These are phyloP conservation scores for Holcopasites calliopsidis DNA, from an alignment of 1,140 invertebrate genomes.

Conservation along the genomic window DNA sequence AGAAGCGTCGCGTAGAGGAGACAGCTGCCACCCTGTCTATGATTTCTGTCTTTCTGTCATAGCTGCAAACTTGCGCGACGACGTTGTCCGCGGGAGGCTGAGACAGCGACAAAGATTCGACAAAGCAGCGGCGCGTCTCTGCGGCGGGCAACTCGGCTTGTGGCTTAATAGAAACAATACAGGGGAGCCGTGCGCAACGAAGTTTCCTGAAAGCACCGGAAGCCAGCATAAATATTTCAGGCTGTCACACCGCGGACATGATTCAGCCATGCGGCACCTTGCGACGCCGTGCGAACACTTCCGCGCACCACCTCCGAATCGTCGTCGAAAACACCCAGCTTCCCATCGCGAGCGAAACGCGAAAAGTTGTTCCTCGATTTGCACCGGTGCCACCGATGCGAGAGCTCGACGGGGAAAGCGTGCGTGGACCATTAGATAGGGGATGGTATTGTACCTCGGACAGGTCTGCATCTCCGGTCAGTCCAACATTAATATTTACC, in stretches of 20 bases:
- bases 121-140: slow-evolving; percentile 20
- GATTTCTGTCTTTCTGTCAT: not conserved
- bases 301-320: not conserved
- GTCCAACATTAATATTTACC: too few relatives aligned
- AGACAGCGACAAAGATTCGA: slow-evolving; percentile 23
- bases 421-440: too few relatives aligned
- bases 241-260: slow-evolving; percentile 15
- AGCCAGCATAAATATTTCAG: slow-evolving; percentile 42
- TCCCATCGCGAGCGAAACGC: slow-evolving; percentile 16
- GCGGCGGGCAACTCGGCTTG: slow-evolving; percentile 6
- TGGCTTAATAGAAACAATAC: slow-evolving; percentile 41
- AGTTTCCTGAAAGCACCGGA: slow-evolving; percentile 32
- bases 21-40: not conserved
- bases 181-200: not conserved
- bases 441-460: too few relatives aligned
- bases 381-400: not conserved
- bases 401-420: not conserved
- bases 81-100: not conserved
- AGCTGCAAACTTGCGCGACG: not conserved
- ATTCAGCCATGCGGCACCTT: slow-evolving; percentile 12
- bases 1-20: not conserved
- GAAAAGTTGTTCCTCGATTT: not conserved
- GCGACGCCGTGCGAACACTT: slow-evolving; percentile 7
- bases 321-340: slow-evolving; percentile 12
- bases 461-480: too few relatives aligned